Base-by-base conservation (phyloP, 2,888 invertebrate species). In the Drosophila histrio region DNA sequence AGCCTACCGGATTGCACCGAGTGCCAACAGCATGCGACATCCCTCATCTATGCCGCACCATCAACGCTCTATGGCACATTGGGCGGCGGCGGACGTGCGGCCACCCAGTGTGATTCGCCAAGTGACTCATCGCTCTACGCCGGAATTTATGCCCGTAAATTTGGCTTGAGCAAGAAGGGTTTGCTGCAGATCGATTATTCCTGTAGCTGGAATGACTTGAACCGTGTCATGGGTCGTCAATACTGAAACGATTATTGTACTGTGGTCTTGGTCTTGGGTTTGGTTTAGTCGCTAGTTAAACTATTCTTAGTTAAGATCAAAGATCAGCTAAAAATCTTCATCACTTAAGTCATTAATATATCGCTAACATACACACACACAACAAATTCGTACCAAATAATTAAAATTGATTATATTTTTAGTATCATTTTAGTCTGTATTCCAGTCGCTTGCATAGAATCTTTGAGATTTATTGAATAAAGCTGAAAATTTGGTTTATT, bases 151-250 rank as follows among this genome's bases (percentile, higher is more conserved):
- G 85, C 82, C 9, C 89, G 89, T 83, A 91, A 90, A 87, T 91
- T 96, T 91, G 95, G 95, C 72, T 92, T 96, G 65, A 96, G 95
- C 87, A 94, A 94, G 81, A 96, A 96, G 87, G 96, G 96, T 54
- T 94, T 96, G 84, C 92, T 96, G 46, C 95, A 96, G 92, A 96
- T 96, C 78, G 96, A 96, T 90, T 96, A 96, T 88, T 95, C 96
- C 1, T 95, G 94, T 91, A 96, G 95, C 91, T 96, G 96, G 96
- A 95, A 95, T 91, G 95, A 95, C 60, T 92, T 96, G 69, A 95
- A 96, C 90, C 94, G 95, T 87, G 95, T 95, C 78, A 96, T 96
- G 83, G 93, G 89, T 21, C 82, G 90, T 15, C 87, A 91, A 32
- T 91, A 81, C 58, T 91, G 63, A 72, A 72, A 41, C 19, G 41